Conservation (phyloP, 2,888 invertebrate species). For the Agrotis exclamationis region DNA sequence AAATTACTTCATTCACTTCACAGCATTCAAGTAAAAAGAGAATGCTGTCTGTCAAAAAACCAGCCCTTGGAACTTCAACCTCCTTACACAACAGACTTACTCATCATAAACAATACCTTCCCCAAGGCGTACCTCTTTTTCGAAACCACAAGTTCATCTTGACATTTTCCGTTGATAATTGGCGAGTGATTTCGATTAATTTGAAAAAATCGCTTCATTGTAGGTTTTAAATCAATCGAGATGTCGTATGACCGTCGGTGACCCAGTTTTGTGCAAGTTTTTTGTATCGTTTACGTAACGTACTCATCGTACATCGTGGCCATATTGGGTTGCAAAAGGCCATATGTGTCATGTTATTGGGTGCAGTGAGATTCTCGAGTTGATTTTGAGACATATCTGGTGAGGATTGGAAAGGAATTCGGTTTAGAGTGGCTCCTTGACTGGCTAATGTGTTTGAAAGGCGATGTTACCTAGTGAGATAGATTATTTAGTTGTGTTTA, state of each 20-base stretch:
- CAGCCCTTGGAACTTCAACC: slow-evolving; percentile 9
- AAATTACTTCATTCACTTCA: slow-evolving; percentile 15
- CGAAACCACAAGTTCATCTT: slow-evolving; percentile 73
- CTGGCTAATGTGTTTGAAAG: background rate
- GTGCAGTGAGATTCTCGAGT: slow-evolving; percentile 51
- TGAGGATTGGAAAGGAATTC: slow-evolving; percentile 23
- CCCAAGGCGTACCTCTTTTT: slow-evolving; percentile 65
- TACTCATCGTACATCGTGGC: slow-evolving; percentile 50
- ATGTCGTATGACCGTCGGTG: slow-evolving; percentile 38
- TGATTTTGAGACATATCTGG: slow-evolving; percentile 39
- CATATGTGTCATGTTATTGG: slow-evolving; percentile 37
- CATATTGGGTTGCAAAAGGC: slow-evolving; percentile 58
- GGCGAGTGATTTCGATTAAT: slow-evolving; percentile 66
- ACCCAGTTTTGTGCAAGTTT: slow-evolving; percentile 69
- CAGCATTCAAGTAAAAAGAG: background rate
- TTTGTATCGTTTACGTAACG: slow-evolving; percentile 68
- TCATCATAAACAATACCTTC: slow-evolving; percentile 50
- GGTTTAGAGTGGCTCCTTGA: slow-evolving; percentile 18
- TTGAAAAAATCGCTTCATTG: slow-evolving; percentile 61
- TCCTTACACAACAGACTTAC: slow-evolving; percentile 47
- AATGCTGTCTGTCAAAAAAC: slow-evolving; percentile 33
- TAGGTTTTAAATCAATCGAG: slow-evolving; percentile 62
- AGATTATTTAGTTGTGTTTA: background rate
- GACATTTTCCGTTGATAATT: slow-evolving; percentile 72
- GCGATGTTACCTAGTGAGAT: background rate